A percentile compares a stretch with the other conserved stretches of the same genome.
These are phyloP conservation scores for Platysteira castanea DNA, from an alignment of 2,113 vertebrate genomes.

Conservation along the genomic window DNA sequence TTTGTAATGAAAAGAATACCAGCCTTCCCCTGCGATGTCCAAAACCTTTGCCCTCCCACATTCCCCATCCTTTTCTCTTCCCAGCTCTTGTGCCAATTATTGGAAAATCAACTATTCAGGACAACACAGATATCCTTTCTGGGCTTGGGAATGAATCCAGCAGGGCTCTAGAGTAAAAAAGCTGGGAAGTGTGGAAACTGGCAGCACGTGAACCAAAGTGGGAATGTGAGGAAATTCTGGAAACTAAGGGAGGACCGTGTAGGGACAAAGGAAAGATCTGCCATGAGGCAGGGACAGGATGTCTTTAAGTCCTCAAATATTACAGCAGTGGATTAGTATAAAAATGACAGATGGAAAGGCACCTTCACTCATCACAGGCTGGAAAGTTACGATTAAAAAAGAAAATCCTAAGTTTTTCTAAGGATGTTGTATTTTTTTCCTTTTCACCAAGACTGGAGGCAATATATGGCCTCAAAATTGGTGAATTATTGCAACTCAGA, in stretches of 20 bases:
- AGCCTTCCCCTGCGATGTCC: background rate
- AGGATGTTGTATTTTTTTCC: background rate
- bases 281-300: background rate
- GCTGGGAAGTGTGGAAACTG: background rate
- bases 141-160: background rate
- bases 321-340: background rate
- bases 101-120: background rate
- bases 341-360: background rate
- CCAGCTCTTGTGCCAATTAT: background rate
- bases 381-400: background rate
- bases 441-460: background rate
- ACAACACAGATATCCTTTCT: background rate
- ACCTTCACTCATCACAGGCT: background rate
- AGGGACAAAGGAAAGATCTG: background rate
- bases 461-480: background rate
- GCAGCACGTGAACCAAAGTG: background rate
- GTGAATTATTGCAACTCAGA: background rate
- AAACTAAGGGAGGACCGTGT: background rate
- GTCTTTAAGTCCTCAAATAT: background rate
- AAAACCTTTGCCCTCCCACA: slow-evolving; percentile 4
- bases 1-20: background rate
- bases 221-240: background rate
- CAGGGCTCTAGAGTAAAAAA: background rate
- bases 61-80: background rate
- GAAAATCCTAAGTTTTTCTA: background rate